Conservation (phyloP, 2,888 invertebrate species). For the Melinaea menophilus region DNA sequence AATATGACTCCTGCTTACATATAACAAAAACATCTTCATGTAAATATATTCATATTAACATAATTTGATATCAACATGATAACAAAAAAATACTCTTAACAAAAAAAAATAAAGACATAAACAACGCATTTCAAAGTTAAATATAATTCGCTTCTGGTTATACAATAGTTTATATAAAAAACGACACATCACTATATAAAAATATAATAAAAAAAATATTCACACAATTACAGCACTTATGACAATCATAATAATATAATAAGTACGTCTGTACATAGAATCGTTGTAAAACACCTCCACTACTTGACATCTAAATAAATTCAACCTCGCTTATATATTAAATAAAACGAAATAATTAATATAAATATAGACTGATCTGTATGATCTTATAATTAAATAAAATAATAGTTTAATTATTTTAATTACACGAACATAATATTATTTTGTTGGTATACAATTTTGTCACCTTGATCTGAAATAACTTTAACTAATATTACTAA, state of each 20-base stretch:
- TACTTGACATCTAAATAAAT: constrained; percentile 10
- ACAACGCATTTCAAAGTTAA: not conserved
- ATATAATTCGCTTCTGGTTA: constrained; percentile 2
- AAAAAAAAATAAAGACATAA: not conserved
- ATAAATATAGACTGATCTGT: not conserved
- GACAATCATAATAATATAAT: not conserved
- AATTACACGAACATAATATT: not conserved
- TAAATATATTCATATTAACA: too few species aligned
- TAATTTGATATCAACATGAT: too few species aligned
- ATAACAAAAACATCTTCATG: too few species aligned
- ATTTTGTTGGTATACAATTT: too few species aligned
- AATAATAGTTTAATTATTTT: not conserved
- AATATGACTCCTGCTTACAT: too few species aligned
- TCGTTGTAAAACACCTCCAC: not conserved
- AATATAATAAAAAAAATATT: not conserved
- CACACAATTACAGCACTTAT: constrained; percentile 1
- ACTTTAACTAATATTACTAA: not conserved
- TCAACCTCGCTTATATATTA: constrained; percentile 4
- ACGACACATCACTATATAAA: not conserved
- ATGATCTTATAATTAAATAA: not conserved
- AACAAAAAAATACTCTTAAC: too few species aligned
- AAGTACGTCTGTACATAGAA: not conserved
- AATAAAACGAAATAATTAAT: not conserved
- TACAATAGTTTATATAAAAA: not conserved
- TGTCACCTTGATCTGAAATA: not conserved